Evolutionary conservation across 2,797 vertebrate species (phyloP), one percentile per base, ranked within the genome.

Genomic region (Lophura swinhoii): DNA sequence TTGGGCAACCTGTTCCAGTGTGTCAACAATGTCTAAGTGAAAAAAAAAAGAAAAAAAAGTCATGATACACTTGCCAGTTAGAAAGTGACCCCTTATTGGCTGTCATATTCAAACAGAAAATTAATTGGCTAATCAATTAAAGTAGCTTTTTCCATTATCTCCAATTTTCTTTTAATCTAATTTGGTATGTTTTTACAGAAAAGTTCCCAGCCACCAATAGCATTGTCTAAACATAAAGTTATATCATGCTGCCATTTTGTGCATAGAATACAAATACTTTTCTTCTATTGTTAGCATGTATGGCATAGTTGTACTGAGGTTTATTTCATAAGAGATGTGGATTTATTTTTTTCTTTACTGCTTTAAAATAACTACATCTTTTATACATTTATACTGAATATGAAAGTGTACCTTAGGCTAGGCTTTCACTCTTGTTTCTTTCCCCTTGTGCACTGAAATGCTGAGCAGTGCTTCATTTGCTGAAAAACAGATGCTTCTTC

Each of bases 401-500:
- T 44, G 63, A 78, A 78, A 56, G 41, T 56, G 18, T 46, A 56
- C 26, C n/a, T 56, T 56, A 44, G 33, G 31, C 39, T 59, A 67
- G 37, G 4, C 26, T 75, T 96, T 83, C 37, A 56, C 35, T 43
- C 15, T 21, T 4, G 49, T 0, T 23, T 89, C 73, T 63, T 77
- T 6, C 6, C 12, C 18, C 41, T 82, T 9, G 28, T 84, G 64
- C 41, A 76, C 83, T 66, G 64, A 95, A 94, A 86, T 62, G 87
- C 92, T 96, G 93, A 94, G 53, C 68, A 53, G 68, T 48, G 77
- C 77, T 91, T 87, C 79, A 84, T 79, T 81, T 90, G 58, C 71
- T 85, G 95, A 93, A 94, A 96, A 41, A 0, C 92, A 92, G 89
- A 81, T 96, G 83, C 75, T 90, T 67, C 82, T 71, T 73, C 60